phyloP scores from a whole-genome alignment of 2,113 vertebrate species.

The Mixornis gularis region DNA sequence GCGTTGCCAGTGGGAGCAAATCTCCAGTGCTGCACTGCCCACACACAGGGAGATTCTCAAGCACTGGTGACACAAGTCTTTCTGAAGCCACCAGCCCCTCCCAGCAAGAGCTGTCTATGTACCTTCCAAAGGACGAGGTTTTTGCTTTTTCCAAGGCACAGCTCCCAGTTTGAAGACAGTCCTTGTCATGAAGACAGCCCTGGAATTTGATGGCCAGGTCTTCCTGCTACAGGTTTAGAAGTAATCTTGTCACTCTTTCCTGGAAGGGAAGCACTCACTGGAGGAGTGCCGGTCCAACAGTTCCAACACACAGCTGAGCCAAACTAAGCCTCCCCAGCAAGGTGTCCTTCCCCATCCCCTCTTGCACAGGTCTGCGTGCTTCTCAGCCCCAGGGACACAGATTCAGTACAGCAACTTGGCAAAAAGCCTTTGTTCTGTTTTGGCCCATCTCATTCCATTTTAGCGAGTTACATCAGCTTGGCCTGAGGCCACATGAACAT shows the following conservation, averaged over 20 bases:
- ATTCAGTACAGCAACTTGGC: background rate
- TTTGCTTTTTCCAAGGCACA: background rate
- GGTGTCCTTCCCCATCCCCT: background rate
- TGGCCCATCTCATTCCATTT: conserved; percentile 12
- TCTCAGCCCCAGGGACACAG: background rate
- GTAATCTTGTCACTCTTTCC: background rate
- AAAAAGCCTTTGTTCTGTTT: background rate
- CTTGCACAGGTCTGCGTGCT: background rate
- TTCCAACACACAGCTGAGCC: background rate
- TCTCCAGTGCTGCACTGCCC: background rate
- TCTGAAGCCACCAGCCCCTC: background rate
- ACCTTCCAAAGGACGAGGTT: background rate
- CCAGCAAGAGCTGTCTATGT: background rate
- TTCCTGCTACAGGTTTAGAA: background rate
- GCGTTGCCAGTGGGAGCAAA: background rate
- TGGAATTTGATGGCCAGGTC: background rate
- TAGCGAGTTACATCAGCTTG: conserved; percentile 27
- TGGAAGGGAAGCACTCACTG: background rate
- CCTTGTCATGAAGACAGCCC: background rate
- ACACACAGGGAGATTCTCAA: background rate
- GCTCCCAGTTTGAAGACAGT: background rate
- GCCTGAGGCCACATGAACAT: background rate
- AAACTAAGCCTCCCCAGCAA: background rate
- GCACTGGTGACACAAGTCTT: background rate
- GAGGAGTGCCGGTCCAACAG: background rate